Percentiles rank a stretch among this genome's conserved stretches.
Evolutionary conservation across 2,113 vertebrate species (phyloP).

Genomic region (Rhynchomys soricoides): DNA sequence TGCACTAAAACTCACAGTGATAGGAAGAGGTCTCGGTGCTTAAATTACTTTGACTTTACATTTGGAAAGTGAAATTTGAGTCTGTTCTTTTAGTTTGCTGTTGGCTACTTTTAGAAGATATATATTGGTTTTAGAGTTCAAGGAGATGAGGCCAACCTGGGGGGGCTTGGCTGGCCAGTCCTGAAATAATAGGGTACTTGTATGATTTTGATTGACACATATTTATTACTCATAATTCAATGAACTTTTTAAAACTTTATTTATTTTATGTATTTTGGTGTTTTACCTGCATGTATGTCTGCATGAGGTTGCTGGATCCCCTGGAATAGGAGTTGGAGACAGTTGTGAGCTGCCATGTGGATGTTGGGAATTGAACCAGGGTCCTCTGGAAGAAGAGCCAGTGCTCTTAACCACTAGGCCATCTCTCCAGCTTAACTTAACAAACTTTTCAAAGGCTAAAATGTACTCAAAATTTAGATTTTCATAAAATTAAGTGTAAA

Average conservation of each 20-base stretch:
- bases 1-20: background rate
- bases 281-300: background rate
- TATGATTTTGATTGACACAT: constrained; percentile 27
- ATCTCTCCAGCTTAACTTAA: background rate
- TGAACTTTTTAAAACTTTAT: constrained; percentile 1
- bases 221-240: constrained; percentile 44
- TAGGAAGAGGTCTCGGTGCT: background rate
- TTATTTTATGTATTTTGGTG: background rate
- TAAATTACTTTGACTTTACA: constrained; percentile 51
- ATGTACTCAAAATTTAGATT: constrained; percentile 26
- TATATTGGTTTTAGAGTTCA: constrained; percentile 3
- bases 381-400: background rate
- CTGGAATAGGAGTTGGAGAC: background rate
- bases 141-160: background rate
- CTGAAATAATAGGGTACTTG: background rate
- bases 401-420: background rate
- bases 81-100: background rate
- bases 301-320: background rate
- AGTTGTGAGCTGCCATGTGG: background rate
- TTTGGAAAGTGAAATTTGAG: constrained; percentile 48
- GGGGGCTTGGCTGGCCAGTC: background rate
- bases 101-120: background rate
- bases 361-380: background rate
- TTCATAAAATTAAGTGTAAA: constrained; percentile 39
- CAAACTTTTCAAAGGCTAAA: constrained; percentile 47